Conservation (phyloP, 2,888 invertebrate genomes). For the Hartigia nigra region DNA sequence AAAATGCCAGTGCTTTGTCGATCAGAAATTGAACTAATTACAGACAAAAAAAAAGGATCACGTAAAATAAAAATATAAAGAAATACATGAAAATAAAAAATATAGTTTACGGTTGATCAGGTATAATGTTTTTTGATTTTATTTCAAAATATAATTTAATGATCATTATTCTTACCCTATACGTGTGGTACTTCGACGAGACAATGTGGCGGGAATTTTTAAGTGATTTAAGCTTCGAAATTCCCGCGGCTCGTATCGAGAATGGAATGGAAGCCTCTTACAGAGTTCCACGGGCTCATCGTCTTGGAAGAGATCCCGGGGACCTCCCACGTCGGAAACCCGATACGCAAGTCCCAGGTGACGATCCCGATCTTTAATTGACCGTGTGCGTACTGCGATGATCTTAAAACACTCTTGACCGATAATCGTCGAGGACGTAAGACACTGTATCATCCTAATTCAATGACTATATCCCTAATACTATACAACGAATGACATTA, state of each 20-base stretch:
- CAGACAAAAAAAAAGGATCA: not conserved
- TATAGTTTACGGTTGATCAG: not conserved
- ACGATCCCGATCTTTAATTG: slow-evolving; percentile 64
- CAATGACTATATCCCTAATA: slow-evolving; percentile 31
- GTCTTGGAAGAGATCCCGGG: slow-evolving; percentile 58
- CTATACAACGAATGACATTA: not conserved
- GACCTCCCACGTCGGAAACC: slow-evolving; percentile 65
- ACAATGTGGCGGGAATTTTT: not conserved
- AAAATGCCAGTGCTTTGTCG: not conserved
- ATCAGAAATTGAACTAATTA: not conserved
- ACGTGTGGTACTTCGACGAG: not conserved
- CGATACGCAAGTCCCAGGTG: slow-evolving; percentile 54
- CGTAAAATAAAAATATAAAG: not conserved
- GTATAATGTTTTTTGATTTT: not conserved
- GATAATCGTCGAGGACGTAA: slow-evolving; percentile 56
- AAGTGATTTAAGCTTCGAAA: not conserved
- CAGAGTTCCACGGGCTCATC: slow-evolving; percentile 61
- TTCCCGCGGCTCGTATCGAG: not conserved
- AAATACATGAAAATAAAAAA: not conserved
- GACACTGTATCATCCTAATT: slow-evolving; percentile 54
- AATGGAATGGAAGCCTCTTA: slow-evolving; percentile 61
- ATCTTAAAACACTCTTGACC: slow-evolving; percentile 56
- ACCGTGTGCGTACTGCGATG: slow-evolving; percentile 54
- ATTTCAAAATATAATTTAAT: not conserved
- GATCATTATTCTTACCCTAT: not conserved